Evolutionary conservation across 2,888 invertebrate genomes (phyloP), one percentile per base, ranked within the genome.

Genomic region (Trissolcus brochymenae): DNA sequence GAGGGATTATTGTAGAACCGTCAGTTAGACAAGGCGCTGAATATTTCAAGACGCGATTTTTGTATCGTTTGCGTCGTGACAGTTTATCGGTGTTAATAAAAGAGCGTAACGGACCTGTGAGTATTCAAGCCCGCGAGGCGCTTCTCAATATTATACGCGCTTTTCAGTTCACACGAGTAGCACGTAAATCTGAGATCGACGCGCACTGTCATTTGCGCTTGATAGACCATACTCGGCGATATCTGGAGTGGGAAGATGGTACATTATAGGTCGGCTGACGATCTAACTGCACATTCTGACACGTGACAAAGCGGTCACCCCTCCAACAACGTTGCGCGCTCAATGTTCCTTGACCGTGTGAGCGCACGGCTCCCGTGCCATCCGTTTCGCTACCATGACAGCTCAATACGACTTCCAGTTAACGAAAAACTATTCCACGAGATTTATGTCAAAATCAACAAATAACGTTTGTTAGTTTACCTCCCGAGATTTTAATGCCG

Each of bases 291-390:
- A 60, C 72, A 72, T 76, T 64, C 72, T 76, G 76, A 76, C 76
- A 72, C 76, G 76, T 76, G 76, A 76, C 76, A 76, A 72, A 71
- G 72, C 76, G 76, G 76, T 67, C 76, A 76, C 72, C 76, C 72
- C 66, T 76, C 71, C 76, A 66, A 60, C 59, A 29, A 51, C 76
- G 54, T 56, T 35, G 64, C 76, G 59, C 71, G 53, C 76, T 71
- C 76, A 72, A 71, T 72, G 76, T 76, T 50, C 71, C 76, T 71
- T 71, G 71, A 71, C 71, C 76, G 76, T 76, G 76, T 67, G 76
- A 76, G 65, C 76, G 66, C 51, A 17, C 68, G 54, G 43, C 66
- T 66, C 51, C 76, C 66, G 66, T 71, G 70, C 70, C 56, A 76
- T 76, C 76, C 70, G 76, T 76, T 76, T 71, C 57, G 19, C 61